Evolutionary conservation across 2,113 vertebrate genomes (phyloP).

Genomic region (Protomyctophum bolini): DNA sequence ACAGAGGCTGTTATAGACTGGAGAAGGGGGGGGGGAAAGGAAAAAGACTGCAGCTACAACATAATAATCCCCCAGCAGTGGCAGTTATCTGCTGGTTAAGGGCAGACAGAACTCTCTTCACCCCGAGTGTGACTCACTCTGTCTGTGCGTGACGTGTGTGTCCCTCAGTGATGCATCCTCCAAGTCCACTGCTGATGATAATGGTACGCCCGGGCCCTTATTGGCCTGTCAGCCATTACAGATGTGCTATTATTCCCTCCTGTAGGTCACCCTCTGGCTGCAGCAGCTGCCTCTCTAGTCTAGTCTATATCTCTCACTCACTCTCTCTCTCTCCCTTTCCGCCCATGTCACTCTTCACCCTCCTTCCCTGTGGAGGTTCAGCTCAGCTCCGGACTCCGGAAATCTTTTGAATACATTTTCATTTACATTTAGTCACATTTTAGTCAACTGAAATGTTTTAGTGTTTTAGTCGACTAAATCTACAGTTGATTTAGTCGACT

Average conservation of each 20-base stretch:
- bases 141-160: constrained; percentile 3
- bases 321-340: constrained; percentile 18
- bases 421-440: too few relatives aligned
- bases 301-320: neutral
- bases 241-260: constrained; percentile 53
- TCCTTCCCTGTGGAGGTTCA: neutral
- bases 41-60: neutral
- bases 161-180: constrained; percentile 22
- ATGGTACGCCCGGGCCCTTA: constrained; percentile 51
- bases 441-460: too few relatives aligned
- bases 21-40: neutral
- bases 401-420: too few relatives aligned
- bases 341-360: neutral
- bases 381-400: neutral
- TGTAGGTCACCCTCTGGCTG: constrained; percentile 65
- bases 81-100: constrained; percentile 15
- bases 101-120: constrained; percentile 28
- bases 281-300: constrained; percentile 40
- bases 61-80: constrained; percentile 31
- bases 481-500: too few relatives aligned
- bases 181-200: constrained; percentile 51
- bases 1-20: constrained; percentile 1
- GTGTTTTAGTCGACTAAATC: too few relatives aligned
- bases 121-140: constrained; percentile 29
- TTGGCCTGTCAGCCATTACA: constrained; percentile 68